Evolutionary conservation across 2,797 vertebrate species (phyloP).

Genomic region (Phylloscopus collybita): DNA sequence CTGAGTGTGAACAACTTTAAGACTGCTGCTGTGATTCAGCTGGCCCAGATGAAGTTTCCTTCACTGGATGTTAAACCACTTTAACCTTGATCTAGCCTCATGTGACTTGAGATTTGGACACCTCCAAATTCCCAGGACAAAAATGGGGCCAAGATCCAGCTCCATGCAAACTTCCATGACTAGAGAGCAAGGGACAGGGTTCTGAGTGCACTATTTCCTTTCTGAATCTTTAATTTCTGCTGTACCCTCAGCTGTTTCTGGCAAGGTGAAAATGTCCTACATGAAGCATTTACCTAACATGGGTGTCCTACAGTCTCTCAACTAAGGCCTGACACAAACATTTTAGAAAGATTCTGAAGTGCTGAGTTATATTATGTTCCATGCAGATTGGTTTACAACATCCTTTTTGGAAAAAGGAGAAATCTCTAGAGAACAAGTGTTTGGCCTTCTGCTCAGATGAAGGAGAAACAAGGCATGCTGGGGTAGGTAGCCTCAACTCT

Average conservation of each 20-base stretch:
- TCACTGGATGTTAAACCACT: not conserved
- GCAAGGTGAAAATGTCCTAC: not conserved
- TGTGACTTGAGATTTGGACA: not conserved
- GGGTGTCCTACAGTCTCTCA: not conserved
- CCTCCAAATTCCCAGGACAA: not conserved
- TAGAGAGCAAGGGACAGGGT: not conserved
- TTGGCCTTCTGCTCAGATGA: constrained; percentile 62
- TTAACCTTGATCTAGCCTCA: not conserved
- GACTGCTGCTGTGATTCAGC: not conserved
- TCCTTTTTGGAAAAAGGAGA: not conserved
- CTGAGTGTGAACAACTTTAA: not conserved
- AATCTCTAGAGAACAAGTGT: not conserved
- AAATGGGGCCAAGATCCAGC: not conserved
- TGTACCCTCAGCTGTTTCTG: not conserved
- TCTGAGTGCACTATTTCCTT: not conserved
- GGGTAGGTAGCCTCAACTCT: not conserved
- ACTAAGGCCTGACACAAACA: not conserved
- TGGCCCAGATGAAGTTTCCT: not conserved
- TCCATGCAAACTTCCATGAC: not conserved
- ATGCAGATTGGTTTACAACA: not conserved
- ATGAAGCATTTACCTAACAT: not conserved
- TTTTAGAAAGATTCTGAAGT: not conserved
- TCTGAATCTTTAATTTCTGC: not conserved
- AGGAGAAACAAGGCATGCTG: constrained; percentile 51
- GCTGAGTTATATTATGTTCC: not conserved